A percentile compares a stretch with the other conserved stretches of the same genome.
These are phyloP conservation scores for Datnioides undecimradiatus DNA, from an alignment of 2,113 vertebrate species.

Conservation along the genomic window DNA sequence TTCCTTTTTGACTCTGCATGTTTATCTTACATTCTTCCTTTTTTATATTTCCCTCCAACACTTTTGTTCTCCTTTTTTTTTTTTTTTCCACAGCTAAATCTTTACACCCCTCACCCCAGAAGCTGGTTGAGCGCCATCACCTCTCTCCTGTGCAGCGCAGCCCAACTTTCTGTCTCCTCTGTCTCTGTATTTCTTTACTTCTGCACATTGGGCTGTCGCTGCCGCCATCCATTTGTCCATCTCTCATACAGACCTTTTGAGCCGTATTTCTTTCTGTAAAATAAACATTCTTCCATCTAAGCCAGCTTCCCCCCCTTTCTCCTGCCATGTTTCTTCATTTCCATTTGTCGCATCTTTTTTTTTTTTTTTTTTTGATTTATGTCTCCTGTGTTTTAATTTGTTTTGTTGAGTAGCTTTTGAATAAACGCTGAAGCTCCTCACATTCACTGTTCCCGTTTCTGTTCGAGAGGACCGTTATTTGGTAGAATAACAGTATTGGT, in stretches of 20 bases:
- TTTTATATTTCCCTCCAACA: conserved; percentile 51
- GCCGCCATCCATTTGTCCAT: conserved; percentile 74
- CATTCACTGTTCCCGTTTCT: conserved; percentile 57
- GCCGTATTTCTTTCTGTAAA: conserved; percentile 88
- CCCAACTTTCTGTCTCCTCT: conserved; percentile 71
- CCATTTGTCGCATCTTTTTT: conserved; percentile 49
- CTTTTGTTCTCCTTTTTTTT: conserved; percentile 66
- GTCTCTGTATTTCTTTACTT: conserved; percentile 72
- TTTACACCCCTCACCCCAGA: conserved; percentile 89
- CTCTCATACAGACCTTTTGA: conserved; percentile 88
- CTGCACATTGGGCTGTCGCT: conserved; percentile 77
- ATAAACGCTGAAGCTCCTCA: conserved; percentile 73
- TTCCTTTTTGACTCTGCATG: conserved; percentile 38
- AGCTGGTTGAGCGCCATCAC: conserved; percentile 85
- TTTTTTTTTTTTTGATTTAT: conserved; percentile 26
- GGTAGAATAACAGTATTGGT: not conserved
- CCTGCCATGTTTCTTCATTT: conserved; percentile 65
- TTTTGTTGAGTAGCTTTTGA: conserved; percentile 77
- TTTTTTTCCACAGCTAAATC: conserved; percentile 91
- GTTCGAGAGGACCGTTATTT: conserved; percentile 34
- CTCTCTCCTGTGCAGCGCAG: conserved; percentile 84
- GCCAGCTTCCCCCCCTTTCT: conserved; percentile 63
- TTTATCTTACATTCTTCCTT: conserved; percentile 24
- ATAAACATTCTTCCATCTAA: conserved; percentile 90
- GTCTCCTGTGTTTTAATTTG: conserved; percentile 64